These are phyloP conservation scores for Rachycentron canadum DNA, from an alignment of 2,797 vertebrate genomes.

Conservation along the genomic window DNA sequence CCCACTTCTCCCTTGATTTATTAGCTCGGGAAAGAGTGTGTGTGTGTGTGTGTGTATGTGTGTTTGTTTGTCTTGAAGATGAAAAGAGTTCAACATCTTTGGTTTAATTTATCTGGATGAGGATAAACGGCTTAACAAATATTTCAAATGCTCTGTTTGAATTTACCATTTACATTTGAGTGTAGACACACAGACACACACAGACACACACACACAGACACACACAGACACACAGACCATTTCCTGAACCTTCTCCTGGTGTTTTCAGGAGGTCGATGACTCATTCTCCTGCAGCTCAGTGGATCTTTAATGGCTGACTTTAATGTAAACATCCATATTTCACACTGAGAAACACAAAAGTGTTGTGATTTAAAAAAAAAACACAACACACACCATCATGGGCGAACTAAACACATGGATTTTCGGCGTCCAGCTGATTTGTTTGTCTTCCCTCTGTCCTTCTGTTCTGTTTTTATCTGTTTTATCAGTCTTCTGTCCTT, in stretches of 20 bases:
- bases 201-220: neutral
- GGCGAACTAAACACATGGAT: neutral
- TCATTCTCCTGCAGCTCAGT: neutral
- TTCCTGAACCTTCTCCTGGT: too few relatives aligned
- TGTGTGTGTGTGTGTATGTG: too few relatives aligned
- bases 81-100: neutral
- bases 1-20: too few relatives aligned
- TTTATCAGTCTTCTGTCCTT: constrained; percentile 19
- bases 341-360: neutral
- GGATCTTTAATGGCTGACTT: constrained; percentile 10
- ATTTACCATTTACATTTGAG: neutral
- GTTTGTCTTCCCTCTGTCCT: constrained; percentile 6
- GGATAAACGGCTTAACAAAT: neutral
- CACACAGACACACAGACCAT: too few relatives aligned
- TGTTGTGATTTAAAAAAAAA: too few relatives aligned
- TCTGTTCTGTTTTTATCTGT: constrained; percentile 27
- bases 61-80: neutral
- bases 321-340: neutral
- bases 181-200: neutral
- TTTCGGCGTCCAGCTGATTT: neutral
- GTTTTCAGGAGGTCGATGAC: neutral
- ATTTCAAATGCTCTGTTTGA: neutral
- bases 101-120: neutral
- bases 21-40: too few relatives aligned
- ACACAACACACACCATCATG: neutral